Percentiles rank a stretch among this genome's conserved stretches.
These are phyloP conservation scores for Ascidia mentula DNA, from an alignment of 23 tunicate species.

Conservation along the genomic window DNA sequence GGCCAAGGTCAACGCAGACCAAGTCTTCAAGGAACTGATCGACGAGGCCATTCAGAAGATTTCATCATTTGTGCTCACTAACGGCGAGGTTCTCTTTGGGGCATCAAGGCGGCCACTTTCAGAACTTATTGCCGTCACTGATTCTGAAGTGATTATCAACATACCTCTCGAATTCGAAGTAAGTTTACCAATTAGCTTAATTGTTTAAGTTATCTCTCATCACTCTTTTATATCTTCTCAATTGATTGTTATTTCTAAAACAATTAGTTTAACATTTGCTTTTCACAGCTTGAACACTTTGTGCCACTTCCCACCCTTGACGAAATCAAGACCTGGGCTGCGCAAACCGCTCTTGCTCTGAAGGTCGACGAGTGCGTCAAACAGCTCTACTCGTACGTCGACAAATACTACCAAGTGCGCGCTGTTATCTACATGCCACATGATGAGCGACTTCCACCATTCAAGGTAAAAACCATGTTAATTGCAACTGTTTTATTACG, in stretches of 20 bases:
- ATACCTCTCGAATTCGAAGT: slow-evolving; percentile 81
- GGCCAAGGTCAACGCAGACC: slow-evolving; percentile 51
- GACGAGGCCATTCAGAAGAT: slow-evolving; percentile 64
- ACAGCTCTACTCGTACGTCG: slow-evolving; percentile 40
- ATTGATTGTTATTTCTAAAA: background rate
- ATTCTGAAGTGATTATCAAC: slow-evolving; percentile 55
- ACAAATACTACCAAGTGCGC: slow-evolving; percentile 54
- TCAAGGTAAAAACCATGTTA: slow-evolving; percentile 78
- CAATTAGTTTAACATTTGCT: background rate
- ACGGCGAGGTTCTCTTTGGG: slow-evolving; percentile 44
- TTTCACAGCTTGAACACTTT: slow-evolving; percentile 65
- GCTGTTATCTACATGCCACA: slow-evolving; percentile 69
- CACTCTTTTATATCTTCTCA: background rate
- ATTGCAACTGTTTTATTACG: background rate
- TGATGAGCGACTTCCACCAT: slow-evolving; percentile 84
- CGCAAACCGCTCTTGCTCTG: slow-evolving; percentile 62
- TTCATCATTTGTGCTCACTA: slow-evolving; percentile 33
- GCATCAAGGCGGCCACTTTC: slow-evolving; percentile 42
- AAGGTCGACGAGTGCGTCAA: slow-evolving; percentile 44
- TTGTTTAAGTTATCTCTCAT: background rate
- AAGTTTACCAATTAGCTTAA: slow-evolving; percentile 19
- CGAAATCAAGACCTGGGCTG: slow-evolving; percentile 61
- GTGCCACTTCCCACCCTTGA: slow-evolving; percentile 52
- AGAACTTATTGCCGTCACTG: slow-evolving; percentile 53
- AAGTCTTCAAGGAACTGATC: slow-evolving; percentile 63